Evolutionary conservation across 2,797 vertebrate genomes (phyloP).

Genomic region (Sebastes steindachneri): DNA sequence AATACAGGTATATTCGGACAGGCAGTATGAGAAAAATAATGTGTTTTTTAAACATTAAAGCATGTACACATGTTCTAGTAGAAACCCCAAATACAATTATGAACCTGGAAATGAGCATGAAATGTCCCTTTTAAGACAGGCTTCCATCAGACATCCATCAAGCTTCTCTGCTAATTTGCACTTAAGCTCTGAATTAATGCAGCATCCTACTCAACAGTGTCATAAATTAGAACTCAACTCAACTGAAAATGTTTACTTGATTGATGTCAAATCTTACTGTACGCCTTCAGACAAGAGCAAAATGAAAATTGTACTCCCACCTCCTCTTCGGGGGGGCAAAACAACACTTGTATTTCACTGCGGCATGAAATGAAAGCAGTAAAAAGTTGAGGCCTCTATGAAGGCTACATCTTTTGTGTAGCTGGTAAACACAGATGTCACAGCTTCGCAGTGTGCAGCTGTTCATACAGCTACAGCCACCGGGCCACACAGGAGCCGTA

Average conservation of each 20-base stretch:
- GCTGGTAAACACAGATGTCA: conserved; percentile 53
- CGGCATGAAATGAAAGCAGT: conserved; percentile 18
- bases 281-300: not conserved
- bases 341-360: conserved; percentile 12
- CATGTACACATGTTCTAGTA: not conserved
- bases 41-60: too few relatives aligned
- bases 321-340: not conserved
- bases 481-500: conserved; percentile 14
- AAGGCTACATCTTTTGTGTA: conserved; percentile 17
- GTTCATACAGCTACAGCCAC: conserved; percentile 30
- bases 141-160: conserved; percentile 6
- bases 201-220: not conserved
- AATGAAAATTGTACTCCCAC: not conserved
- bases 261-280: not conserved
- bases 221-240: conserved; percentile 3
- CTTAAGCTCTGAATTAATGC: conserved; percentile 12
- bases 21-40: too few relatives aligned
- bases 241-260: not conserved
- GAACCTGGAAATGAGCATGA: not conserved
- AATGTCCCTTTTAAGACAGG: not conserved
- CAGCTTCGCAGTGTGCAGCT: conserved; percentile 26
- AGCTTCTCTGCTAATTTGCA: conserved; percentile 1
- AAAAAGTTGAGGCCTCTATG: conserved; percentile 24
- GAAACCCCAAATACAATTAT: not conserved
- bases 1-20: too few relatives aligned